These are phyloP conservation scores for Colletes latitarsis DNA, from an alignment of 1,140 invertebrate species.

Conservation along the genomic window DNA sequence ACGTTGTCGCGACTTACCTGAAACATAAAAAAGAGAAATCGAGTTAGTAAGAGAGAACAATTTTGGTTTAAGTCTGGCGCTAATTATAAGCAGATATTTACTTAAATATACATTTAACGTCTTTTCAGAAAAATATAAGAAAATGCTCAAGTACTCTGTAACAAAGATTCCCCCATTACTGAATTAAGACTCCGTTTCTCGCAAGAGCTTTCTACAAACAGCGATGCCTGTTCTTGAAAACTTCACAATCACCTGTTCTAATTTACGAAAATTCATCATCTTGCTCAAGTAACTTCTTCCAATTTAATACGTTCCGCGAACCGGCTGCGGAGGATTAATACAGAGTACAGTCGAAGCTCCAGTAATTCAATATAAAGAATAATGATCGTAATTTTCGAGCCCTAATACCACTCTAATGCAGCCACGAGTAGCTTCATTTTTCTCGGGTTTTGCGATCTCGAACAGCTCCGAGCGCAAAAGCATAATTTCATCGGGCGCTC, in stretches of 20 bases:
- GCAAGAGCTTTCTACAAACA: no score
- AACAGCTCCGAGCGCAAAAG: no score
- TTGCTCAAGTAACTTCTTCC: not conserved
- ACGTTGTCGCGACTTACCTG: no score
- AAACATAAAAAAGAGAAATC: no score
- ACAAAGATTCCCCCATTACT: not conserved
- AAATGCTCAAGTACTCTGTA: not conserved
- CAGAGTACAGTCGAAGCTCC: not conserved
- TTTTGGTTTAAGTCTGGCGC: no score
- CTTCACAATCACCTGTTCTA: not conserved
- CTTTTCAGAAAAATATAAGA: no score
- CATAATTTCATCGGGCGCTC: constrained; percentile 9
- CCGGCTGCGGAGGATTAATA: not conserved
- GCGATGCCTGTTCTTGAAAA: not conserved
- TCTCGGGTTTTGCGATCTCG: not conserved
- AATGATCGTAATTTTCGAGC: not conserved
- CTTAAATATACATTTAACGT: no score
- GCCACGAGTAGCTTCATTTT: not conserved
- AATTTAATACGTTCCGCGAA: not conserved
- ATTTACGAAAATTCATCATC: not conserved
- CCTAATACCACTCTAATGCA: not conserved
- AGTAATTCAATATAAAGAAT: constrained; percentile 7
- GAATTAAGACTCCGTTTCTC: not conserved
- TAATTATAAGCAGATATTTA: no score
- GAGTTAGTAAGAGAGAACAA: no score